Conservation (phyloP, 2,888 invertebrate genomes). For the Hanleya hanleyi region DNA sequence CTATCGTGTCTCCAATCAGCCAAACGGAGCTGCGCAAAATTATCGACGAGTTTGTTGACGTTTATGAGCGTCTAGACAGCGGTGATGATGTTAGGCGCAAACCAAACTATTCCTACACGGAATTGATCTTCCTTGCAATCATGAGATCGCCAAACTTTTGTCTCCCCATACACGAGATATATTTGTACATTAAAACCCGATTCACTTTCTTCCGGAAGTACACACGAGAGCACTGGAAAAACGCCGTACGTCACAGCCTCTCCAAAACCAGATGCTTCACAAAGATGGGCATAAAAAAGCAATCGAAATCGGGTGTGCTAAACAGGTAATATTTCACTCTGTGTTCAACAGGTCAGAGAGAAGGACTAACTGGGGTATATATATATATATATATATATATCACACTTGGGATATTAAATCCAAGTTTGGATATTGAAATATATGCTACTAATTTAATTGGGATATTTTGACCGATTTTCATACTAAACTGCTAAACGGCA, state of each 20-base stretch:
- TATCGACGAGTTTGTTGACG: conserved; percentile 2
- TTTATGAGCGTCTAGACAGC: background rate
- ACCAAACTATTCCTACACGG: conserved; percentile 14
- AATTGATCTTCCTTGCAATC: conserved; percentile 6
- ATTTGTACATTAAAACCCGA: conserved; percentile 45
- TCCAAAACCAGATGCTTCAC: conserved; percentile 58
- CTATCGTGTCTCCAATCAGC: too few species aligned
- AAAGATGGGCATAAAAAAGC: conserved; percentile 46
- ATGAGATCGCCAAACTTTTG: conserved; percentile 8
- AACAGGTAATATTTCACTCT: too few species aligned
- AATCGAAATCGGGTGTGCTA: background rate
- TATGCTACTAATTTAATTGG: too few species aligned
- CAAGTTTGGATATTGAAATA: too few species aligned
- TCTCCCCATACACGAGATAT: conserved; percentile 4
- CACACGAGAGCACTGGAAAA: conserved; percentile 52
- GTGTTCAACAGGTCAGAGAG: too few species aligned
- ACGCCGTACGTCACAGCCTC: conserved; percentile 56
- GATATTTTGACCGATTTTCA: too few species aligned
- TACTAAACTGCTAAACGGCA: too few species aligned
- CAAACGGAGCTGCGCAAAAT: too few species aligned
- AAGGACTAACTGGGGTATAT: too few species aligned
- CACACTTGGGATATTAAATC: too few species aligned
- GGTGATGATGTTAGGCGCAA: background rate
- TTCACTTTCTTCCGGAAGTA: conserved; percentile 50
- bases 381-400: too few species aligned